phyloP scores from a whole-genome alignment of 2,113 vertebrate species.

The Actenoides hombroni region DNA sequence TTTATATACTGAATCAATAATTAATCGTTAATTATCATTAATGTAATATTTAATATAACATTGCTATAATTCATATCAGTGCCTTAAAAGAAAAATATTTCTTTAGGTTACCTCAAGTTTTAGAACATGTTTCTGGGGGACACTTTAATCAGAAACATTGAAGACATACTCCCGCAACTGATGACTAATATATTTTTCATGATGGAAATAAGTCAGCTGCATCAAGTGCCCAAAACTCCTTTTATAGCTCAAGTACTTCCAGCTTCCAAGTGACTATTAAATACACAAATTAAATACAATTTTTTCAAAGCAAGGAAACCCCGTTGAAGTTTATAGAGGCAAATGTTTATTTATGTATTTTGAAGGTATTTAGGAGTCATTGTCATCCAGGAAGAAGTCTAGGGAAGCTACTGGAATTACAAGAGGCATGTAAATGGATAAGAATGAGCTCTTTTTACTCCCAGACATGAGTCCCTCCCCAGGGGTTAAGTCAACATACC shows the following conservation, averaged over 20 bases:
- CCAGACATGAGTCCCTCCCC: background rate
- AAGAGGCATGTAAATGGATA: background rate
- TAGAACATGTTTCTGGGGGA: background rate
- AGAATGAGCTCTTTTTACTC: background rate
- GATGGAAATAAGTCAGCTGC: background rate
- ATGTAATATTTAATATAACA: background rate
- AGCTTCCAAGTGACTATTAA: background rate
- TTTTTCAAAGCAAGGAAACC: background rate
- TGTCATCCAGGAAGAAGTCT: background rate
- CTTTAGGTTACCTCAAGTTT: background rate
- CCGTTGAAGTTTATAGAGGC: background rate
- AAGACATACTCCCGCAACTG: background rate
- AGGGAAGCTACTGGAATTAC: background rate
- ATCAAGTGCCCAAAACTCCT: background rate
- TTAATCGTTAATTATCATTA: background rate
- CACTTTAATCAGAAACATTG: background rate
- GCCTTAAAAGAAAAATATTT: background rate
- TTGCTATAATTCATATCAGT: background rate
- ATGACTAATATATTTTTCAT: background rate
- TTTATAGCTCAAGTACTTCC: background rate
- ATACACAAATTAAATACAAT: background rate
- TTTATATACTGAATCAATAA: background rate
- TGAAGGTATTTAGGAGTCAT: background rate
- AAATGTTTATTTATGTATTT: background rate
- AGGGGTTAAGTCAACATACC: background rate